phyloP scores from a whole-genome alignment of 2,797 vertebrate species.

The Taenioides sp. region DNA sequence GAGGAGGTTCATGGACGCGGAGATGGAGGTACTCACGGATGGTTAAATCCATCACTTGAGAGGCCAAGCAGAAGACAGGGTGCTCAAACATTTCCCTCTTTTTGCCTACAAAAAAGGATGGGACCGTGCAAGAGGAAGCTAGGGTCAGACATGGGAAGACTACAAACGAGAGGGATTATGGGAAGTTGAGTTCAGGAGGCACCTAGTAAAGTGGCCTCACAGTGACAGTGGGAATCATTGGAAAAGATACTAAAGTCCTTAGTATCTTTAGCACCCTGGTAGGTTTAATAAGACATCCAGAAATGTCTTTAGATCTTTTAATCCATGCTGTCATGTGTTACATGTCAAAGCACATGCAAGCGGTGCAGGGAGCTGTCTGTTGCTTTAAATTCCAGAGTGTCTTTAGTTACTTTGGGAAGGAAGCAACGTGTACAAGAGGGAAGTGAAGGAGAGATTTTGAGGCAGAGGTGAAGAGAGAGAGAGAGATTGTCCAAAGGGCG shows the following conservation, averaged over 20 bases:
- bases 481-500: slow-evolving; percentile 41
- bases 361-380: slow-evolving; percentile 87
- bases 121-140: slow-evolving; percentile 98
- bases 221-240: slow-evolving; percentile 83
- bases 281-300: slow-evolving; percentile 78
- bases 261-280: slow-evolving; percentile 92
- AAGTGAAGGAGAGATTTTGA: slow-evolving; percentile 75
- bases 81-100: slow-evolving; percentile 99
- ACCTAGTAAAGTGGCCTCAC: slow-evolving; percentile 70
- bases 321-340: slow-evolving; percentile 84
- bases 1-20: slow-evolving; percentile 83
- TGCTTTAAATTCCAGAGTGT: slow-evolving; percentile 90
- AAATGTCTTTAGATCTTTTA: slow-evolving; percentile 40
- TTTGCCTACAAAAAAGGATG: slow-evolving; percentile 99
- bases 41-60: slow-evolving; percentile 99
- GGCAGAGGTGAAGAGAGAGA: slow-evolving; percentile 41
- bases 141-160: slow-evolving; percentile 95
- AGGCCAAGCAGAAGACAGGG: slow-evolving; percentile 99
- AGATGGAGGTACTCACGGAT: slow-evolving; percentile 99
- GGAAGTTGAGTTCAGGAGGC: slow-evolving; percentile 53
- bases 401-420: slow-evolving; percentile 80
- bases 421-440: slow-evolving; percentile 75
- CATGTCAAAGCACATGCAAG: slow-evolving; percentile 86
- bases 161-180: slow-evolving; percentile 84
- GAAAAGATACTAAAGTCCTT: slow-evolving; percentile 94